Evolutionary conservation across 2,888 invertebrate species (phyloP).

Genomic region (Meiosimyza decipiens): DNA sequence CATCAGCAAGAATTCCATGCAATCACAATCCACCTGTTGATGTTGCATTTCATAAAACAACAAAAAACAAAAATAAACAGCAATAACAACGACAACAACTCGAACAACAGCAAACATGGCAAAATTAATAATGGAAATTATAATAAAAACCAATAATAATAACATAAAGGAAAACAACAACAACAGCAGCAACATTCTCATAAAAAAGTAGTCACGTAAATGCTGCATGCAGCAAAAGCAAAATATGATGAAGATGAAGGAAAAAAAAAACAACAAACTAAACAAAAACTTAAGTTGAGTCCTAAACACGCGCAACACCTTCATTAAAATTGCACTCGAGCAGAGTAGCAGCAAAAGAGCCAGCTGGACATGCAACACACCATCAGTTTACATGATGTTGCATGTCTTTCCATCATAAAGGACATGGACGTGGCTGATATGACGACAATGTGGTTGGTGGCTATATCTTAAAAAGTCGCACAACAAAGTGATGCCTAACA

Average conservation of each 20-base stretch:
- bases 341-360: background rate
- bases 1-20: no score
- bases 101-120: background rate
- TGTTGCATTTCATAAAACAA: slow-evolving; percentile 3
- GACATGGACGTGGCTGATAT: no score
- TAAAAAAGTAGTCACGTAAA: background rate
- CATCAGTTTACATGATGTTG: no score
- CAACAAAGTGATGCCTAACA: no score
- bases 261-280: background rate
- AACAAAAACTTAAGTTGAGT: background rate
- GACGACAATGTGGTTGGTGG: no score
- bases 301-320: slow-evolving; percentile 33
- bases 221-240: background rate
- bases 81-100: background rate
- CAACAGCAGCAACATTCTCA: background rate
- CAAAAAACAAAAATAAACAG: no score
- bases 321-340: slow-evolving; percentile 23
- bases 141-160: slow-evolving; percentile 1
- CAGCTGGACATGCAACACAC: slow-evolving; percentile 19
- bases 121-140: no score
- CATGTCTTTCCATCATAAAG: no score
- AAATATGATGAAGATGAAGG: background rate
- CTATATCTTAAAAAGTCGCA: no score
- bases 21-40: no score
- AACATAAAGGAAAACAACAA: slow-evolving; percentile 3